A percentile compares a stretch with the other conserved stretches of the same genome.
These are phyloP conservation scores for Cygnus buccinator DNA, from an alignment of 2,113 vertebrate genomes.

Conservation along the genomic window DNA sequence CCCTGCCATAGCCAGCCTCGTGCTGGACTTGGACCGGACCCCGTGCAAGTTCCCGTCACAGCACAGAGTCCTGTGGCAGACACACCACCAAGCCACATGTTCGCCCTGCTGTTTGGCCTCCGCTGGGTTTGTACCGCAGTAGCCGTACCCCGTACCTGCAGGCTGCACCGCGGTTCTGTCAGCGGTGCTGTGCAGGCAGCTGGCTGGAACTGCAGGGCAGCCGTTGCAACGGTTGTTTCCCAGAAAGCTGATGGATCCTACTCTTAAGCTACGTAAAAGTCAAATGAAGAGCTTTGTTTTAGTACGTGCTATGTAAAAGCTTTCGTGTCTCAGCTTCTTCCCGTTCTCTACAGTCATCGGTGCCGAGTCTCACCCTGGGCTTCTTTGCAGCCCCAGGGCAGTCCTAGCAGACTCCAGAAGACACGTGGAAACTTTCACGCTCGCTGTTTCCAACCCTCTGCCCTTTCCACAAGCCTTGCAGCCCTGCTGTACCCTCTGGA, in stretches of 20 bases:
- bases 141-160: neutral
- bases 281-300: neutral
- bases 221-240: neutral
- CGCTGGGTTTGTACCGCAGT: neutral
- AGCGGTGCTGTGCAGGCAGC: neutral
- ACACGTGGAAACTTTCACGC: neutral
- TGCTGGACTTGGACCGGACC: neutral
- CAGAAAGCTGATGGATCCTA: neutral
- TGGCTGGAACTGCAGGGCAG: neutral
- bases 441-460: neutral
- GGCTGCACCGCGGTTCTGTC: neutral
- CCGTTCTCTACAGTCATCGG: neutral
- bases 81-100: neutral
- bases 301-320: fast-evolving
- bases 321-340: neutral
- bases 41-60: fast-evolving
- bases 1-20: fast-evolving
- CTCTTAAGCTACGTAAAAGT: neutral
- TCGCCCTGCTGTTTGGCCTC: neutral
- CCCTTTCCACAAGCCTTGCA: neutral
- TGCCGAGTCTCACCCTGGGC: neutral
- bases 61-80: neutral
- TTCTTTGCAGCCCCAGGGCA: neutral
- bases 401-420: neutral
- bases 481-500: neutral